A percentile compares a stretch with the other conserved stretches of the same genome.
Conservation (phyloP, 1,140 invertebrate species). For the Camponotus floridanus region DNA sequence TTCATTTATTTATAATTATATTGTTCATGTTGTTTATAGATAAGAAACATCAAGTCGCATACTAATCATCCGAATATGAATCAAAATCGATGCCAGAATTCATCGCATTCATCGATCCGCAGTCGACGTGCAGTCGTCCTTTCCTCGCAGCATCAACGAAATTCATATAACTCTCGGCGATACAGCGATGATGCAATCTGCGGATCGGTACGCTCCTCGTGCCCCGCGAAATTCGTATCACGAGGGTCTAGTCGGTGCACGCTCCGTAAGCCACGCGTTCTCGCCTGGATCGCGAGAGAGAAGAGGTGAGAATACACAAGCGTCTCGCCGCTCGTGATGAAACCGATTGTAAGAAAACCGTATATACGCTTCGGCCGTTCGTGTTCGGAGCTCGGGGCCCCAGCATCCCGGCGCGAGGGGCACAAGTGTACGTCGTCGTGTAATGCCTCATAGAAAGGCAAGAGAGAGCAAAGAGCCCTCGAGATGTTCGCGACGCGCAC, state of each 20-base stretch:
- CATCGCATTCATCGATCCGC: neutral
- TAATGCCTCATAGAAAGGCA: constrained; percentile 80
- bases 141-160: neutral
- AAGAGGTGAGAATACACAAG: constrained; percentile 73
- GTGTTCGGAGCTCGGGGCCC: constrained; percentile 15
- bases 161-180: neutral
- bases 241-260: neutral
- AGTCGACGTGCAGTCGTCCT: neutral
- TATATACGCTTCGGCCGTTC: constrained; percentile 62
- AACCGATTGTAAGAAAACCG: constrained; percentile 76
- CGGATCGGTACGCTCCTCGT: no score
- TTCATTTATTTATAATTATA: no score
- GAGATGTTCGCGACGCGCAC: constrained; percentile 49
- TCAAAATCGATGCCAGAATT: neutral
- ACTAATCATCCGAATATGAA: neutral
- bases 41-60: neutral
- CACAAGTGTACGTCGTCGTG: constrained; percentile 78
- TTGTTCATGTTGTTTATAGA: no score
- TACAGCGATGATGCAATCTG: neutral
- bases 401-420: constrained; percentile 71
- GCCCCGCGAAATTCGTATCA: constrained; percentile 39
- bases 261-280: constrained; percentile 18
- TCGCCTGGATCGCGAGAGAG: constrained; percentile 17
- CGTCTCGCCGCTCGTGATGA: constrained; percentile 72
- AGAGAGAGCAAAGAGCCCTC: constrained; percentile 60